Evolutionary conservation across 2,888 invertebrate genomes (phyloP), one percentile per base, ranked within the genome.

Genomic region (Fragum fragum): DNA sequence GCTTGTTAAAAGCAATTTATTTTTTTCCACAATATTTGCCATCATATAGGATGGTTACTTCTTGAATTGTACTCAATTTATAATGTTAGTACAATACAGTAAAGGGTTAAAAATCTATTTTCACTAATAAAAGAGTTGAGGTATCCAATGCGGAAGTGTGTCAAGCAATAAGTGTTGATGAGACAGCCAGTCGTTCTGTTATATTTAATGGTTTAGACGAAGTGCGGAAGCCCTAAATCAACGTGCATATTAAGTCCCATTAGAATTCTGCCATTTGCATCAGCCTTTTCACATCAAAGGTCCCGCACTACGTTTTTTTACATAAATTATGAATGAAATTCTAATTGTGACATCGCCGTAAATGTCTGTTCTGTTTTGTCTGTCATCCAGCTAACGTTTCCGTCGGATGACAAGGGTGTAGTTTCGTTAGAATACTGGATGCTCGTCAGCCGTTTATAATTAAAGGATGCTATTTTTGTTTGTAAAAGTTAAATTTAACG

Each of bases 161-260:
- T 47, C 47, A 47, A 3, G 14, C 47, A 14, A n/a, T 47, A 47
- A 47, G 14, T 14, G 47, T 47, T 47, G 47, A 47, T 47, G 47
- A 47, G 47, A 47, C 47, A 47, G n/a, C 47, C 47, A 47, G 14
- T 47, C 47, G 5, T 47, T 47, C 47, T 47, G 47, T 47, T 47
- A 47, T 47, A 47, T 47, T 47, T n/a, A 47, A 47, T 47, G 47
- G 47, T 47, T 47, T 47, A 14, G 47, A n/a, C 47, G 47, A 47
- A 47, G 47, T 47, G n/a, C 47, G 47, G 47, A 47, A 47, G 47
- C 47, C n/a, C 47, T 47, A 47, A 47, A 47, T 47, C 47, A 47
- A 47, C 47, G 47, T 47, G 47, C 47, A 47, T 47, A 47, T 47
- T 47, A 47, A 47, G 47, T 47, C 47, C 14, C 47, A 47, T 47